A percentile compares a stretch with the other conserved stretches of the same genome.
These are phyloP conservation scores for Xanthorhoe designata DNA, from an alignment of 2,888 invertebrate species.

Conservation along the genomic window DNA sequence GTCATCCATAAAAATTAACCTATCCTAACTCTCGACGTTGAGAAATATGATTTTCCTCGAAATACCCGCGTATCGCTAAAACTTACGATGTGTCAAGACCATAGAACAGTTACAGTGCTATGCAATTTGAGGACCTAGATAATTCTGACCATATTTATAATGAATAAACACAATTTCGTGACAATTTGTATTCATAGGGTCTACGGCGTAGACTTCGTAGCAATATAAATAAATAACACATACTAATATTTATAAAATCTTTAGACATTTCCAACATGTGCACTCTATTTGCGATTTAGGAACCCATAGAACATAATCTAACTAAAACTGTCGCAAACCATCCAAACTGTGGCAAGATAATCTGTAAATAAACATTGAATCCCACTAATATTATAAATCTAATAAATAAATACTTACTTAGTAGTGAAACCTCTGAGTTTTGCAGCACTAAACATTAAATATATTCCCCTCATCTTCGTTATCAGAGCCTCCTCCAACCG, in stretches of 20 bases:
- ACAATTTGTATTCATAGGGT: too few relatives aligned
- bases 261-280: too few relatives aligned
- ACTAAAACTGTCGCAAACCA: conserved; percentile 27
- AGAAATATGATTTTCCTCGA: conserved; percentile 11
- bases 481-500: conserved; percentile 8
- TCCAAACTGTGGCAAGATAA: conserved; percentile 41
- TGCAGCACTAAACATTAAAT: neutral
- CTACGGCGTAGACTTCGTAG: too few relatives aligned
- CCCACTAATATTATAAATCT: neutral
- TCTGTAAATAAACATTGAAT: conserved; percentile 42
- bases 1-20: conserved; percentile 16
- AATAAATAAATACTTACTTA: neutral
- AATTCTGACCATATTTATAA: too few relatives aligned
- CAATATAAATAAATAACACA: too few relatives aligned
- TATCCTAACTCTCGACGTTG: conserved; percentile 15
- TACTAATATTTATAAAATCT: too few relatives aligned
- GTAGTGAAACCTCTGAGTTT: neutral
- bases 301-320: conserved; percentile 1
- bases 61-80: conserved; percentile 27
- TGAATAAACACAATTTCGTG: too few relatives aligned
- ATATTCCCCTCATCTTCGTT: conserved; percentile 14
- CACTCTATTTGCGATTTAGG: neutral
- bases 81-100: too few relatives aligned
- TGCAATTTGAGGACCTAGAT: too few relatives aligned
- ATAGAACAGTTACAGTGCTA: too few relatives aligned